phyloP scores from a whole-genome alignment of 2,888 invertebrate genomes.

The Calephelis perditalis region DNA sequence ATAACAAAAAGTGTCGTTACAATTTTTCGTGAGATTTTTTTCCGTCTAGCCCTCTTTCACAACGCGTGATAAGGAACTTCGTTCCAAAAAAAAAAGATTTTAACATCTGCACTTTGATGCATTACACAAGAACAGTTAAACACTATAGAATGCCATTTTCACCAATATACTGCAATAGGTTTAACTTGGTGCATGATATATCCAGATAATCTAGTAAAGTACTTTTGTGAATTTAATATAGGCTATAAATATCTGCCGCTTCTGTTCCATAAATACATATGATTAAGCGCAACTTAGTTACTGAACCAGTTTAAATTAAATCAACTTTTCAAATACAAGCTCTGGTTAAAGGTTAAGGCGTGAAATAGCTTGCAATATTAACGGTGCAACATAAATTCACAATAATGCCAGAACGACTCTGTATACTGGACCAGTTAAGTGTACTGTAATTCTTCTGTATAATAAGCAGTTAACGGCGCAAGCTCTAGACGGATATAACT shows the following conservation, averaged over 20 bases:
- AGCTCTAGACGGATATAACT: background rate
- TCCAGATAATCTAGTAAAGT: background rate
- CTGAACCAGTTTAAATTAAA: conserved; percentile 30
- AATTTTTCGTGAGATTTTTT: no score
- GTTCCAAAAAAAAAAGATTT: no score
- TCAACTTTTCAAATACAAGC: conserved; percentile 28
- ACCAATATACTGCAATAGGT: no score
- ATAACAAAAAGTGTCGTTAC: no score
- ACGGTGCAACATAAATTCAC: conserved; percentile 12
- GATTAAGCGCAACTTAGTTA: conserved; percentile 2
- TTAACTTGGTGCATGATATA: no score
- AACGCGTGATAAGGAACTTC: no score
- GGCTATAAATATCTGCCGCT: background rate
- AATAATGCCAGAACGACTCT: conserved; percentile 8
- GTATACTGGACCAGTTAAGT: background rate
- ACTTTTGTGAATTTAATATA: background rate
- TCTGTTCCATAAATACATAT: conserved; percentile 1
- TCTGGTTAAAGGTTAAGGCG: conserved; percentile 28
- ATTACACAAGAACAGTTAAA: no score
- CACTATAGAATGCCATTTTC: no score
- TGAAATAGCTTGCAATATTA: conserved; percentile 23
- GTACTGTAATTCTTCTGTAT: background rate
- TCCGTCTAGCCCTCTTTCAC: no score
- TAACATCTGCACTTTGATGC: no score
- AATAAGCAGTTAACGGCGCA: background rate